Percentiles rank a stretch among this genome's conserved stretches.
phyloP scores from a whole-genome alignment of 1,140 invertebrate species.

The Megathymus violae region DNA sequence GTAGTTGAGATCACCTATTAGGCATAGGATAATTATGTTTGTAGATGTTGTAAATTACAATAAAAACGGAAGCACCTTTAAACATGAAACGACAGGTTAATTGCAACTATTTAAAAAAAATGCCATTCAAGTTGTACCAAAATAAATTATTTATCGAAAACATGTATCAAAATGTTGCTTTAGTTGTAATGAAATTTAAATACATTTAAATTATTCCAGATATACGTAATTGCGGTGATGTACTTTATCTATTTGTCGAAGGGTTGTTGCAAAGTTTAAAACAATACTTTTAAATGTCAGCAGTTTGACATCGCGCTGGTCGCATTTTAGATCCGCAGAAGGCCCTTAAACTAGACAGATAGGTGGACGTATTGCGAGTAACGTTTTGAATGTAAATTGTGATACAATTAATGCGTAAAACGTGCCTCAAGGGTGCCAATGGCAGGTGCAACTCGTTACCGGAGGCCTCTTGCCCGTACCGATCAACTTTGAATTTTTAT shows the following conservation, averaged over 20 bases:
- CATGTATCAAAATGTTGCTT: too few relatives aligned
- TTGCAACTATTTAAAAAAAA: too few relatives aligned
- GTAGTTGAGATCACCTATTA: too few relatives aligned
- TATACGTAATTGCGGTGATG: neutral
- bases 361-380: constrained; percentile 48
- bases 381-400: constrained; percentile 56
- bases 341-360: constrained; percentile 57
- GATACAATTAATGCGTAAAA: constrained; percentile 48
- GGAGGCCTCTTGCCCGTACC: neutral
- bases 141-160: too few relatives aligned
- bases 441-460: constrained; percentile 47
- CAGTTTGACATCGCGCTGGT: constrained; percentile 22
- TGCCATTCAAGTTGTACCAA: too few relatives aligned
- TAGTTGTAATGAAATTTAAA: neutral
- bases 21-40: too few relatives aligned
- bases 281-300: constrained; percentile 56
- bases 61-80: too few relatives aligned
- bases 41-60: too few relatives aligned
- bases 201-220: neutral
- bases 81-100: too few relatives aligned
- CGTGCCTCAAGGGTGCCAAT: constrained; percentile 36
- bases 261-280: constrained; percentile 17
- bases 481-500: constrained; percentile 22
- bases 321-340: constrained; percentile 52
- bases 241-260: constrained; percentile 41